Conservation (phyloP, 2,113 vertebrate genomes). For the Oreamnos americanus region DNA sequence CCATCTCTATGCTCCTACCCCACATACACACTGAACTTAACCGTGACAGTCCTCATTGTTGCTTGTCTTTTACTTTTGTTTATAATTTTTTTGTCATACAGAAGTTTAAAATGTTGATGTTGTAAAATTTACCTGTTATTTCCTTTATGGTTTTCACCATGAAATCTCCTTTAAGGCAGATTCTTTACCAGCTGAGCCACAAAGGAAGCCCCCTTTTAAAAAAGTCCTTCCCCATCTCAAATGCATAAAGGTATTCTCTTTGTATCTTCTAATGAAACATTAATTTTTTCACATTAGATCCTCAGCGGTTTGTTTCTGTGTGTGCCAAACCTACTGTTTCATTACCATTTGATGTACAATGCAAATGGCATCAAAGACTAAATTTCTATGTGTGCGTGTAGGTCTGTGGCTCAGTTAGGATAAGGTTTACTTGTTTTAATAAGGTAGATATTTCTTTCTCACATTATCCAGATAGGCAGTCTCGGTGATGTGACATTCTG, state of each 20-base stretch:
- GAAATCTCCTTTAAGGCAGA: neutral
- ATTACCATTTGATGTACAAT: neutral
- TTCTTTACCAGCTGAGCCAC: neutral
- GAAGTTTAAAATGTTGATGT: neutral
- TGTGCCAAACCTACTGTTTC: neutral
- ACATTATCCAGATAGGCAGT: neutral
- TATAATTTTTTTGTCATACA: neutral
- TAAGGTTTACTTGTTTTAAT: neutral
- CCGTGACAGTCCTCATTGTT: neutral
- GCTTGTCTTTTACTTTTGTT: neutral
- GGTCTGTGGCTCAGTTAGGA: neutral
- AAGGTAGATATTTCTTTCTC: neutral
- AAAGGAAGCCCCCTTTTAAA: neutral
- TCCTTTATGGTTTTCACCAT: conserved; percentile 1
- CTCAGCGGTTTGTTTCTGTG: neutral
- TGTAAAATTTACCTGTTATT: neutral
- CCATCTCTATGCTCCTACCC: no score
- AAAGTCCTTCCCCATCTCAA: neutral
- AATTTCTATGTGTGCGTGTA: neutral
- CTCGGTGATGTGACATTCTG: neutral
- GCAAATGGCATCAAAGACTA: neutral
- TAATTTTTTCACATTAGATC: neutral
- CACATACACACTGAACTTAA: neutral
- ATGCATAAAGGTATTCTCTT: neutral
- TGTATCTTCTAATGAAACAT: neutral